Evolutionary conservation across 2,888 invertebrate species (phyloP), one percentile per base, ranked within the genome.

Genomic region (Tetanocera ferruginea): DNA sequence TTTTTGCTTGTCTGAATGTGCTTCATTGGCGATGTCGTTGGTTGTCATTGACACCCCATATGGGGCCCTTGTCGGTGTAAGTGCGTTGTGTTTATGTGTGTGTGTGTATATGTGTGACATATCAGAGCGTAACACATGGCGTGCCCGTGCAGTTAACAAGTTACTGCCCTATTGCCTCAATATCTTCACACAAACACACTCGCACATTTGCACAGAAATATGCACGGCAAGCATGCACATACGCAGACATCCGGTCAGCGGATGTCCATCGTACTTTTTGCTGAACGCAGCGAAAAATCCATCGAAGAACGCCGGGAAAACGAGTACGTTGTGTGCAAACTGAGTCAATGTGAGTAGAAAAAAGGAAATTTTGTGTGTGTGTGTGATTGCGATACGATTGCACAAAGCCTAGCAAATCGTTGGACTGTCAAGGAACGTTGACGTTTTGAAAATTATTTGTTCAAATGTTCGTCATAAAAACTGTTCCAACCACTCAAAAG

Each of bases 201-300:
- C 67, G 70, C 34, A 57, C 23, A 43, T 14, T 43, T 6, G 28
- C 11, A 52, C 31, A 49, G 11, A 23, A 69, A n/a, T 52, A 23
- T 25, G 66, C 55, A n/a, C 55, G n/a, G 25, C 57, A 60, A 67
- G 8, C 70, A 28, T n/a, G n/a, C 31, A 28, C 51, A 51, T 52
- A 31, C 52, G 34, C 71, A 55, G 55, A 52, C 66, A 66, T 75
- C 74, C 74, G 57, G 70, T 77, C 70, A 75, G 76, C 76, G 79
- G 79, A 79, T 75, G 75, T 75, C 77, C 77, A 75, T 52, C 55
- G 75, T 72, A 79, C 64, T 77, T 74, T 79, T 75, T 77, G 79
- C 79, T 79, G 77, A 75, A 64, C 49, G 49, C 17, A 69, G 79
- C 74, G 60, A 64, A 74, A 76, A 62, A 43, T 49, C 66, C 57